A percentile compares a stretch with the other conserved stretches of the same genome.
phyloP scores from a whole-genome alignment of 2,888 invertebrate genomes.

The Lithodes maja region DNA sequence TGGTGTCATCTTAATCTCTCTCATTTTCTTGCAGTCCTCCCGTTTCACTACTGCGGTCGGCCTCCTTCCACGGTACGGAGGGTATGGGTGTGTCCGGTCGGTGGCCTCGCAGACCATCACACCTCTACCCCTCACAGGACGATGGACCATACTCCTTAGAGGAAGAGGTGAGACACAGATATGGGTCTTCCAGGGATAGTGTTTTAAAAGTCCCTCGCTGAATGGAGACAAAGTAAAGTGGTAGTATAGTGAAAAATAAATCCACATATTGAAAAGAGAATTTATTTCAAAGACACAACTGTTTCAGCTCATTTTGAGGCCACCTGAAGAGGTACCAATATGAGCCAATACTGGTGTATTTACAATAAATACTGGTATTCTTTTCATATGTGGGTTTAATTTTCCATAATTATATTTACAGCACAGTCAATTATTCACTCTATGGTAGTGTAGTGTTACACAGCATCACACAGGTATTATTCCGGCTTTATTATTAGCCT shows the following conservation, averaged over 20 bases:
- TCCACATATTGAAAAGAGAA: neutral
- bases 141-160: slow-evolving; percentile 69
- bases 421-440: no score
- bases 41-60: slow-evolving; percentile 75
- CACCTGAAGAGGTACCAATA: no score
- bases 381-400: no score
- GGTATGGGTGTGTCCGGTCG: slow-evolving; percentile 63
- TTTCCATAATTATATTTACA: no score
- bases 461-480: no score
- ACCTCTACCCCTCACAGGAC: slow-evolving; percentile 66
- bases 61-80: slow-evolving; percentile 76
- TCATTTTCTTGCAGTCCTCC: slow-evolving; percentile 70
- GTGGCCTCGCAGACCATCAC: slow-evolving; percentile 61
- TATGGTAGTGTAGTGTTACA: no score
- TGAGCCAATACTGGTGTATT: no score
- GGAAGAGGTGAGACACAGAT: slow-evolving; percentile 57
- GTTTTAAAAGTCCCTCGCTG: neutral
- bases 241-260: neutral
- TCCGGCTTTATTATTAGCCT: no score
- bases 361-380: no score
- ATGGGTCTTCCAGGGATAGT: no score
- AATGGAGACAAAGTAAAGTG: neutral
- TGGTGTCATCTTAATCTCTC: no score
- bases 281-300: neutral
- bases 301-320: no score